These are phyloP conservation scores for Galerucella pusilla DNA, from an alignment of 2,888 invertebrate species.

Conservation along the genomic window DNA sequence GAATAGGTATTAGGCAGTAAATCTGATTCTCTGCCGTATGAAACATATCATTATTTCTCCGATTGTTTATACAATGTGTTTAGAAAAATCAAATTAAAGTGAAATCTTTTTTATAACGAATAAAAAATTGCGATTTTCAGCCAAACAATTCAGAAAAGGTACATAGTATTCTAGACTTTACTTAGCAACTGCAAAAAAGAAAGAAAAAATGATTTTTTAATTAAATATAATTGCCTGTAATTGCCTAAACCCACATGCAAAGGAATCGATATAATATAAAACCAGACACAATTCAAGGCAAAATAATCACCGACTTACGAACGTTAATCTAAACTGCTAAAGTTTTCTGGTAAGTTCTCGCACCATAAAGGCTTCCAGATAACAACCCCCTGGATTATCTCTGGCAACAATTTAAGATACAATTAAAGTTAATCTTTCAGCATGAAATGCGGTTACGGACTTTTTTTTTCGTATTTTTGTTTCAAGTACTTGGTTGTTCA, in stretches of 20 bases:
- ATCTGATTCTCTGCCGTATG: no score
- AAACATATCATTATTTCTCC: no score
- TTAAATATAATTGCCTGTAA: no score
- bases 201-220: no score
- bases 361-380: conserved; percentile 53
- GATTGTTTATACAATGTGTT: no score
- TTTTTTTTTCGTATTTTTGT: conserved; percentile 10
- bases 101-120: no score
- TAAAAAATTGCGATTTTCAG: no score
- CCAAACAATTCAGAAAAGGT: no score
- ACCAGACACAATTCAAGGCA: conserved; percentile 39
- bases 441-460: conserved; percentile 47
- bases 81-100: no score
- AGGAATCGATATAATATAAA: conserved; percentile 27
- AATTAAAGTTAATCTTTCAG: conserved; percentile 58
- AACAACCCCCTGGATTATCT: conserved; percentile 54
- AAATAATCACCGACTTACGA: conserved; percentile 51
- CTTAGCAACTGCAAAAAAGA: no score
- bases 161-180: no score
- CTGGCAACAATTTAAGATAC: conserved; percentile 57
- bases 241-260: conserved; percentile 13
- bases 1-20: no score
- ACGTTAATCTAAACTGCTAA: conserved; percentile 48
- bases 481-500: background rate
- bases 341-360: conserved; percentile 46